These are phyloP conservation scores for Ictalurus furcatus DNA, from an alignment of 2,113 vertebrate species.

Conservation along the genomic window DNA sequence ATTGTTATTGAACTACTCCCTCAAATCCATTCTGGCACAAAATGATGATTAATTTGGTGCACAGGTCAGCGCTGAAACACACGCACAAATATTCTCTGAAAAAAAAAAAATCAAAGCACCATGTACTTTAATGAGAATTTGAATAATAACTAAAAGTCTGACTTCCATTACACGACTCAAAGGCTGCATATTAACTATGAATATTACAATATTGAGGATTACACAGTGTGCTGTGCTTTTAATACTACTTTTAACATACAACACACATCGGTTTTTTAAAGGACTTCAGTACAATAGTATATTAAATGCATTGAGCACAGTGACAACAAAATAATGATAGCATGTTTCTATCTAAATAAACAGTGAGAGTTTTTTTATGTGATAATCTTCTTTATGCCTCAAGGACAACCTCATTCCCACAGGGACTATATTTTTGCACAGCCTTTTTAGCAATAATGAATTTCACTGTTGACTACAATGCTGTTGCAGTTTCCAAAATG, in stretches of 20 bases:
- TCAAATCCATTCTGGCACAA: slow-evolving; percentile 58
- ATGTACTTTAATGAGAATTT: background rate
- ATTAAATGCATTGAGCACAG: background rate
- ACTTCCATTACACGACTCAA: background rate
- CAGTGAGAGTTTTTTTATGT: background rate
- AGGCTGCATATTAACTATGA: slow-evolving; percentile 1
- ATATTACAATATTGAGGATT: background rate
- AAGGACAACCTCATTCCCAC: background rate
- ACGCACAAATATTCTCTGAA: background rate
- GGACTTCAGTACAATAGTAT: background rate
- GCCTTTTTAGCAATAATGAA: slow-evolving; percentile 5
- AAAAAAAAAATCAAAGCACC: background rate
- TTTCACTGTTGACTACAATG: background rate
- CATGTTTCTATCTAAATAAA: background rate
- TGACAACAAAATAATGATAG: background rate
- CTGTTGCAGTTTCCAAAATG: background rate
- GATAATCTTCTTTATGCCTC: background rate
- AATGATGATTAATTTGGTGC: slow-evolving; percentile 59
- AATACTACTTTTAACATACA: background rate
- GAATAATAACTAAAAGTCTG: background rate
- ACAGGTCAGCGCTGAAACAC: slow-evolving; percentile 27
- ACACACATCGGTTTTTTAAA: background rate
- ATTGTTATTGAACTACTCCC: slow-evolving; percentile 58
- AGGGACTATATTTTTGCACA: slow-evolving; percentile 3
- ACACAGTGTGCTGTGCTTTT: background rate